Evolutionary conservation across 2,797 vertebrate genomes (phyloP), one percentile per base, ranked within the genome.

Genomic region (Tiaroga cobitis): DNA sequence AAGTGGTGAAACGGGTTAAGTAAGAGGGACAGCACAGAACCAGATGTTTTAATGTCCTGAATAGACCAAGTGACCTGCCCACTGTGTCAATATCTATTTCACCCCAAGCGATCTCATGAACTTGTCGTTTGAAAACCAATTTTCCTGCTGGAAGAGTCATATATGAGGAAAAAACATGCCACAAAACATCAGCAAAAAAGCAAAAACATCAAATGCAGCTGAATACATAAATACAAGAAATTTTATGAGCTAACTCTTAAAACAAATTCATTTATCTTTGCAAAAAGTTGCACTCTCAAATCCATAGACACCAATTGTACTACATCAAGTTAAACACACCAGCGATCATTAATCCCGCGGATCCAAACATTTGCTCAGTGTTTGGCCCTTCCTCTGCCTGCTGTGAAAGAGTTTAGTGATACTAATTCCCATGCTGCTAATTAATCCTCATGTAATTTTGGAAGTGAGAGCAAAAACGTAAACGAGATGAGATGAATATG

Each of bases 401-500:
- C 76, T 80, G 89, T 49, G 69, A 87, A 73, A 49, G 77, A 82
- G 46, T 84, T 90, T 76, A 56, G 82, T 81, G 39, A 82, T 76
- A 78, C 85, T 85, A 85, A 90, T 90, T 91, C 91, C 88, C 86
- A 67, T 0, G 37, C 77, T 37, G 37, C 88, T 92, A 90, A 93
- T 93, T 91, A 92, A 87, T 91, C 84, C 85, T 80, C 46, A 46
- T 85, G 83, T 88, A 85, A 84, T 88, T 91, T 83, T 89, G 51
- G 77, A 89, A 84, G 85, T 76, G 82, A 19, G 82, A 78, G 84
- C 87, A 83, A 86, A 91, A 89, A 86, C 83, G 87, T 78, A 90
- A 92, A 89, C 90, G 81, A 67, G 85, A 80, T 84, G 88, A 89
- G 90, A 92, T 89, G 88, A 90, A 91, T 89, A 83, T 82, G 80